These are phyloP conservation scores for Bilobella aurantiaca DNA, from an alignment of 1,140 invertebrate genomes.

Conservation along the genomic window DNA sequence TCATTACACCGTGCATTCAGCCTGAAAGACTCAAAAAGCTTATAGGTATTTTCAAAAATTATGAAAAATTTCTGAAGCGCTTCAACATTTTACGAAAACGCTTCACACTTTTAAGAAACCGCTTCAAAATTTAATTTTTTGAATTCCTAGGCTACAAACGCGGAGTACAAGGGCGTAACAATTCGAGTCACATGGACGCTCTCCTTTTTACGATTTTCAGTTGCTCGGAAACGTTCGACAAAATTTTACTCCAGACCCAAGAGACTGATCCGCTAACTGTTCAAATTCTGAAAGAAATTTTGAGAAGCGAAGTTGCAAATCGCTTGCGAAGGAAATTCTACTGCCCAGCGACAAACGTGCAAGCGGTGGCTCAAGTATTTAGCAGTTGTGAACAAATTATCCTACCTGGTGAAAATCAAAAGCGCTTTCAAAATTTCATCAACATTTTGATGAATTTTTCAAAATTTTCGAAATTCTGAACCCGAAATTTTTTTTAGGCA, in stretches of 20 bases:
- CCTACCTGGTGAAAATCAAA: too few species aligned
- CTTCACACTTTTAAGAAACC: too few species aligned
- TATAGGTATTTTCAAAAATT: too few species aligned
- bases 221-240: not conserved
- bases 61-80: too few species aligned
- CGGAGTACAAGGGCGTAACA: not conserved
- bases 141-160: not conserved
- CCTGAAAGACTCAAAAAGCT: too few species aligned
- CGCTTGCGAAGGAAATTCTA: not conserved
- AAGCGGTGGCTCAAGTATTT: not conserved
- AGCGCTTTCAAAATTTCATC: too few species aligned
- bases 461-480: too few species aligned
- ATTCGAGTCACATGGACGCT: not conserved
- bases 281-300: not conserved
- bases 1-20: too few species aligned
- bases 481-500: not conserved
- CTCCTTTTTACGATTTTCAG: not conserved
- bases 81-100: too few species aligned
- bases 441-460: too few species aligned
- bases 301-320: not conserved
- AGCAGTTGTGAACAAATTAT: too few species aligned
- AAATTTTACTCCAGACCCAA: not conserved
- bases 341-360: not conserved
- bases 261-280: not conserved
- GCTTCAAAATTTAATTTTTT: too few species aligned